Evolutionary conservation across 1,140 invertebrate genomes (phyloP).

Genomic region (Drosophila bocqueti): DNA sequence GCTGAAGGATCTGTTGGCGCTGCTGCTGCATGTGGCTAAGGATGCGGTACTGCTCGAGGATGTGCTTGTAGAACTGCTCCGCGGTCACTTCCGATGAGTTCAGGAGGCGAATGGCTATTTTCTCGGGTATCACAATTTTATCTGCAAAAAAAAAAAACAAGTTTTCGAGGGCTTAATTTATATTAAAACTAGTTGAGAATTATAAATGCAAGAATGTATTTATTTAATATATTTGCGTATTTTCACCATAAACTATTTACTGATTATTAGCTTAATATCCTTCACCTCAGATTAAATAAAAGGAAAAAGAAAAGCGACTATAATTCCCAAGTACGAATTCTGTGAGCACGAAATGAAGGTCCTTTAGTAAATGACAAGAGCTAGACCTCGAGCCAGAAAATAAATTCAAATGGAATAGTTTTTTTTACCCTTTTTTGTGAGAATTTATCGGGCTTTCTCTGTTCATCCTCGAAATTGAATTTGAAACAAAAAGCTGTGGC

Average conservation of each 20-base stretch:
- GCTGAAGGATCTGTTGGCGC: constrained; percentile 76
- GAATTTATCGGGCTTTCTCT: not conserved
- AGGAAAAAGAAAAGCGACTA: too few species aligned
- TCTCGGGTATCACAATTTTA: constrained; percentile 85
- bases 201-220: not conserved
- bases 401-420: too few species aligned
- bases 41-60: constrained; percentile 81
- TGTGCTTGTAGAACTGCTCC: constrained; percentile 84
- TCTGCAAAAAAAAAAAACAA: constrained; percentile 48
- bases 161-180: not conserved
- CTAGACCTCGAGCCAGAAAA: too few species aligned
- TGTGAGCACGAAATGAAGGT: too few species aligned
- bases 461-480: not conserved
- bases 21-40: constrained; percentile 76
- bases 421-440: too few species aligned
- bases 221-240: too few species aligned
- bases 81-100: constrained; percentile 84
- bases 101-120: constrained; percentile 82
- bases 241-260: too few species aligned
- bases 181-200: not conserved
- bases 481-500: not conserved
- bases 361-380: too few species aligned
- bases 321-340: too few species aligned
- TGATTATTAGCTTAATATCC: too few species aligned
- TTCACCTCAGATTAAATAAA: too few species aligned